phyloP scores from a whole-genome alignment of 1,140 invertebrate species.

The Plutomurus gul region DNA sequence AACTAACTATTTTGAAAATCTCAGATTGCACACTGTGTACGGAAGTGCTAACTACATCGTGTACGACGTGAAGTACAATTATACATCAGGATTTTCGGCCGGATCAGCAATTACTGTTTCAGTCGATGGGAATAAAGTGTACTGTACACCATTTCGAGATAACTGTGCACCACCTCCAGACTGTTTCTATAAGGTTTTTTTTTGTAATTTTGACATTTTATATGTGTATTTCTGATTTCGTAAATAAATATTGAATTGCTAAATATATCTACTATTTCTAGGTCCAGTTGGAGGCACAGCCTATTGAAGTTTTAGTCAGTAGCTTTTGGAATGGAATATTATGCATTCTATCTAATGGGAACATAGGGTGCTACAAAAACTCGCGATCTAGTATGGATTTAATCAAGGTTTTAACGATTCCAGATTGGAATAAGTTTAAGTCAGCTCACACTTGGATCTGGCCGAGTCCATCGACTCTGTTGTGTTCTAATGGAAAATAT shows the following conservation, averaged over 20 bases:
- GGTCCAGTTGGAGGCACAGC: not conserved
- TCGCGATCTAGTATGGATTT: not conserved
- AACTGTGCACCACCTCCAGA: constrained; percentile 50
- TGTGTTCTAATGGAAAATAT: not conserved
- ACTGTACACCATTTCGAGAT: constrained; percentile 50
- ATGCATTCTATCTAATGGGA: constrained; percentile 7
- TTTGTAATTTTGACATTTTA: too few species aligned
- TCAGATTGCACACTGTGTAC: constrained; percentile 41
- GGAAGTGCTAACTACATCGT: constrained; percentile 22
- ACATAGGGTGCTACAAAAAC: constrained; percentile 31
- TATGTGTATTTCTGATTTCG: too few species aligned
- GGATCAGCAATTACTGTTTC: constrained; percentile 45
- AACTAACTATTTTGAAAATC: not conserved
- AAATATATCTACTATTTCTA: not conserved
- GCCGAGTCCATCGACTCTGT: constrained; percentile 37
- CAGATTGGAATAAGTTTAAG: not conserved
- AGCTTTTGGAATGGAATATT: constrained; percentile 50
- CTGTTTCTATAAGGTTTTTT: constrained; percentile 33
- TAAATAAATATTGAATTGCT: not conserved
- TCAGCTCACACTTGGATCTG: constrained; percentile 36
- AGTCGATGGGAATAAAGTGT: constrained; percentile 44
- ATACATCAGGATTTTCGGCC: constrained; percentile 14
- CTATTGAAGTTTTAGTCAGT: constrained; percentile 33
- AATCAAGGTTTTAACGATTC: not conserved
- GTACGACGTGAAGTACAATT: constrained; percentile 41